phyloP scores from a whole-genome alignment of 2,888 invertebrate species.

The Oxytorus armatus region DNA sequence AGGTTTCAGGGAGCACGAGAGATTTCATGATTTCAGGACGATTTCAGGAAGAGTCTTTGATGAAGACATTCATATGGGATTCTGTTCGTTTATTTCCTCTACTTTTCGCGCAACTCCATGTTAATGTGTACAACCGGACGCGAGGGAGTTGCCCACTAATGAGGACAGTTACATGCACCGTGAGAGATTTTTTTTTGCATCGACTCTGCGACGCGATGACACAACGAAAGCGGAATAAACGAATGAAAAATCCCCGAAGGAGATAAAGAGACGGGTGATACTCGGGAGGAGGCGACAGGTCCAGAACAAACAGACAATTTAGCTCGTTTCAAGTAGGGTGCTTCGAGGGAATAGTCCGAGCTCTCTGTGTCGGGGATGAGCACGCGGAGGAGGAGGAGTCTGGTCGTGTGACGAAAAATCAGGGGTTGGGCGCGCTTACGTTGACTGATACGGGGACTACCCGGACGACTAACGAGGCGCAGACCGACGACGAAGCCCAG shows the following conservation, averaged over 20 bases:
- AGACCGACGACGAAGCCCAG: slow-evolving; percentile 70
- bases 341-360: slow-evolving; percentile 46
- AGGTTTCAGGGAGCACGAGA: too few species aligned
- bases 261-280: slow-evolving; percentile 54
- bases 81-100: not conserved
- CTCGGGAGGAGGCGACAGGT: slow-evolving; percentile 68
- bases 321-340: slow-evolving; percentile 77
- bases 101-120: not conserved
- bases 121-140: not conserved
- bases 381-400: slow-evolving; percentile 16
- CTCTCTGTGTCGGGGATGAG: slow-evolving; percentile 59
- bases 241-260: slow-evolving; percentile 44
- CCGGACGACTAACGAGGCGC: slow-evolving; percentile 80
- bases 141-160: slow-evolving; percentile 30
- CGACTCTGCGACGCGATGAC: slow-evolving; percentile 21
- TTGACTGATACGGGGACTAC: slow-evolving; percentile 80
- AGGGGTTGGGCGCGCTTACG: slow-evolving; percentile 78
- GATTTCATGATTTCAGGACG: too few species aligned
- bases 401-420: slow-evolving; percentile 76
- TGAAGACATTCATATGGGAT: not conserved
- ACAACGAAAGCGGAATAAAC: slow-evolving; percentile 53
- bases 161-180: slow-evolving; percentile 39
- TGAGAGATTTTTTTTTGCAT: slow-evolving; percentile 5
- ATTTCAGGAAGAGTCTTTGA: too few species aligned
- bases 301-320: slow-evolving; percentile 81